These are phyloP conservation scores for Xenops minutus DNA, from an alignment of 2,797 vertebrate genomes.

Conservation along the genomic window DNA sequence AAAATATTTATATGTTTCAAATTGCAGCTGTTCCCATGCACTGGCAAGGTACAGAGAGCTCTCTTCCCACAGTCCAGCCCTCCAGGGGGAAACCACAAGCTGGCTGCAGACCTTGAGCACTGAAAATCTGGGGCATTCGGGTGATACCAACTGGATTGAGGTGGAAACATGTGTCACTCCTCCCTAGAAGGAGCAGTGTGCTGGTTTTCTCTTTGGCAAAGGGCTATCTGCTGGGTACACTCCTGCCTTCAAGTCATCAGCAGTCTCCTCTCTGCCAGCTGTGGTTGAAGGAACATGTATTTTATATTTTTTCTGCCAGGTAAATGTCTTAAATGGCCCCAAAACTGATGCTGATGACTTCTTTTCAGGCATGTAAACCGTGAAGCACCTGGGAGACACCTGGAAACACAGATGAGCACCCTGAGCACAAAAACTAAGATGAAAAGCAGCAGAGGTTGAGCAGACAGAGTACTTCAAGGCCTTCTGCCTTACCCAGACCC, in stretches of 20 bases:
- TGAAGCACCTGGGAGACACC: background rate
- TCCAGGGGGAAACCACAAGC: background rate
- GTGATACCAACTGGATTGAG: background rate
- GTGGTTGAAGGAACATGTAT: background rate
- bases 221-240: background rate
- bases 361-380: background rate
- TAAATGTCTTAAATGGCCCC: background rate
- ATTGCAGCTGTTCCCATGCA: conserved; percentile 21
- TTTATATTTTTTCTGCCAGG: background rate
- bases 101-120: background rate
- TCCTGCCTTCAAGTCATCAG: background rate
- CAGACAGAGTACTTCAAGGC: background rate
- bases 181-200: background rate
- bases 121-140: background rate
- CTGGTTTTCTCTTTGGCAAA: background rate
- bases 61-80: conserved; percentile 19
- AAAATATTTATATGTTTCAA: background rate
- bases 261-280: background rate
- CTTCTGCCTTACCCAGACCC: background rate
- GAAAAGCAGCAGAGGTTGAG: background rate
- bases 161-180: rapidly evolving
- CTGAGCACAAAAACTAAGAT: background rate
- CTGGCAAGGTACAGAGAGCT: conserved; percentile 9
- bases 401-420: background rate
- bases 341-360: background rate